phyloP scores from a whole-genome alignment of 2,113 vertebrate species.

The Osmerus eperlanus region DNA sequence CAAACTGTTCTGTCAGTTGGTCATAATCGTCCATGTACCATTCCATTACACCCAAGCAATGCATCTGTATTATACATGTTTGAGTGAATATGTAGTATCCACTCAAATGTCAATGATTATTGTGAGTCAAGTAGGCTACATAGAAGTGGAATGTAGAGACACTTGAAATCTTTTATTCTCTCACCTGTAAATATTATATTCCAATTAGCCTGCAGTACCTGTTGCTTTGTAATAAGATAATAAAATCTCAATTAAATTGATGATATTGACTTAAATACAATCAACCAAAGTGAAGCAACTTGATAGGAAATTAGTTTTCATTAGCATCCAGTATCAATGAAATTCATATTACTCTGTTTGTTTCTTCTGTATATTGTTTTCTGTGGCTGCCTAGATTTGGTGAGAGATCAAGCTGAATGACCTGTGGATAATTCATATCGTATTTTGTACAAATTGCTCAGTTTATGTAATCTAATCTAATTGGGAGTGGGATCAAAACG shows the following conservation, averaged over 20 bases:
- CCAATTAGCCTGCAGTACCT: not conserved
- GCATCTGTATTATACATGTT: too few relatives aligned
- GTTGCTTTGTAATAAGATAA: not conserved
- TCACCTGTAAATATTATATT: not conserved
- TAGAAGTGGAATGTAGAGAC: too few relatives aligned
- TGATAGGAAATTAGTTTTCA: not conserved
- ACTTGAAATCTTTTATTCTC: too few relatives aligned
- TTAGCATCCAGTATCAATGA: not conserved
- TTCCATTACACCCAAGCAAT: too few relatives aligned
- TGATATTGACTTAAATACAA: not conserved
- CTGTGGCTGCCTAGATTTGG: slow-evolving; percentile 22
- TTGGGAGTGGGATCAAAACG: slow-evolving; percentile 68
- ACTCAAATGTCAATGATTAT: too few relatives aligned
- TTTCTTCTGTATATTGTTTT: slow-evolving; percentile 20
- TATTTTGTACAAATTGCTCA: slow-evolving; percentile 63
- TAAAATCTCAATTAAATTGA: not conserved
- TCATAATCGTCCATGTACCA: too few relatives aligned
- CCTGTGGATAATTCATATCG: slow-evolving; percentile 63
- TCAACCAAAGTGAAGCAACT: not conserved
- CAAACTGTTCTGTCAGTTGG: too few relatives aligned
- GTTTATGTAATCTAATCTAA: slow-evolving; percentile 67
- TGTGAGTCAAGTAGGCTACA: too few relatives aligned
- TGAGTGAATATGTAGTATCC: too few relatives aligned
- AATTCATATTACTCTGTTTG: not conserved
- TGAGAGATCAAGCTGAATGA: slow-evolving; percentile 59